Evolutionary conservation across 2,888 invertebrate genomes (phyloP).

Genomic region (Tubulanus polymorphus): DNA sequence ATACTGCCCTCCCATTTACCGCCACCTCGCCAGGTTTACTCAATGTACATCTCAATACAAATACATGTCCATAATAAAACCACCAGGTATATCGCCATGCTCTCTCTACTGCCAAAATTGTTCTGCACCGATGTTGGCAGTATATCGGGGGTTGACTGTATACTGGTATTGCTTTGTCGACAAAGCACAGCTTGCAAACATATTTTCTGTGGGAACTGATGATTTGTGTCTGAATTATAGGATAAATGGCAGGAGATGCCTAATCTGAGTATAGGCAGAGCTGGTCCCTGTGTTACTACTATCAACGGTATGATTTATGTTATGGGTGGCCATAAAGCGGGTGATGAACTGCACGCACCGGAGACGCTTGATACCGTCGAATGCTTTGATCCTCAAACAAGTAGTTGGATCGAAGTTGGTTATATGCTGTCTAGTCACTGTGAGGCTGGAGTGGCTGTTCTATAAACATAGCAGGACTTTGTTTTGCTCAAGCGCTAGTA

Average conservation of each 20-base stretch:
- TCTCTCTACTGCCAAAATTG: too few relatives aligned
- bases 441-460: slow-evolving; percentile 30
- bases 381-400: slow-evolving; percentile 74
- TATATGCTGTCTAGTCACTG: slow-evolving; percentile 78
- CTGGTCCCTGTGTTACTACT: slow-evolving; percentile 81
- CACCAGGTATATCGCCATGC: too few relatives aligned
- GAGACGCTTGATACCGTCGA: slow-evolving; percentile 74
- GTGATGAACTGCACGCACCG: slow-evolving; percentile 52
- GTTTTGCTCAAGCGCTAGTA: neutral
- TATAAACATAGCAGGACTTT: slow-evolving; percentile 14
- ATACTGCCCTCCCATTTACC: too few relatives aligned
- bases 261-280: slow-evolving; percentile 77
- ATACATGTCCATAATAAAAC: too few relatives aligned
- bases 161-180: too few relatives aligned
- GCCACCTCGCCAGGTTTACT: too few relatives aligned
- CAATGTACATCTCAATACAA: too few relatives aligned
- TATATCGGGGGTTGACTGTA: too few relatives aligned
- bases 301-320: slow-evolving; percentile 83
- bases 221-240: slow-evolving; percentile 22
- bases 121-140: too few relatives aligned
- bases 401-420: slow-evolving; percentile 74
- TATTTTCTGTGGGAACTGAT: neutral
- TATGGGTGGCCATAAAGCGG: slow-evolving; percentile 80
- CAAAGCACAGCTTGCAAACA: too few relatives aligned
- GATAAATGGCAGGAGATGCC: slow-evolving; percentile 65